phyloP scores from a whole-genome alignment of 1,140 invertebrate species.

The Leptoteleia sp. region DNA sequence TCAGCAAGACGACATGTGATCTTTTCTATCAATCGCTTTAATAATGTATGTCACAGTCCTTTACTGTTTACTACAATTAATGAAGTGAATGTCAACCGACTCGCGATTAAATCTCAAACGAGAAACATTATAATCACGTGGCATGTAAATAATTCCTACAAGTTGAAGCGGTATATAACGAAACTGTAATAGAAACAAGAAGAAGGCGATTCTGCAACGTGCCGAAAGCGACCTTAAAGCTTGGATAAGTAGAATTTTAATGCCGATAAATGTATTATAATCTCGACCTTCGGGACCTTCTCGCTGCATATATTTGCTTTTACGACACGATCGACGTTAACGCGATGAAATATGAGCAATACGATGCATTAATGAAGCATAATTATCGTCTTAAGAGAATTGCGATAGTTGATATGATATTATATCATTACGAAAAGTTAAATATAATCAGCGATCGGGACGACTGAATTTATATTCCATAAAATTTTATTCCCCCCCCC shows the following conservation, averaged over 20 bases:
- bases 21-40: conserved; percentile 38
- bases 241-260: conserved; percentile 71
- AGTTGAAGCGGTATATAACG: conserved; percentile 42
- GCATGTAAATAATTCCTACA: conserved; percentile 55
- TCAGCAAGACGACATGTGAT: conserved; percentile 8
- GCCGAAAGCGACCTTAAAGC: conserved; percentile 69
- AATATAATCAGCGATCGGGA: conserved; percentile 38
- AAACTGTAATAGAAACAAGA: conserved; percentile 54
- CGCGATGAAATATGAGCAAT: conserved; percentile 65
- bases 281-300: conserved; percentile 63
- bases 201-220: conserved; percentile 61
- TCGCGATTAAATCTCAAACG: conserved; percentile 54
- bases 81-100: conserved; percentile 44
- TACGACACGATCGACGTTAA: conserved; percentile 69
- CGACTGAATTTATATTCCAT: conserved; percentile 36
- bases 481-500: conserved; percentile 37
- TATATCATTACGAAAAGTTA: conserved; percentile 53
- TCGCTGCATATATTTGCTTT: conserved; percentile 62
- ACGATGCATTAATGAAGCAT: conserved; percentile 65
- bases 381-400: conserved; percentile 63
- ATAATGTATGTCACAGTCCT: conserved; percentile 48
- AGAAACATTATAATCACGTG: conserved; percentile 59
- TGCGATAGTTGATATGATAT: conserved; percentile 62
- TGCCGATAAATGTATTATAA: conserved; percentile 70
- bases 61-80: conserved; percentile 56